Evolutionary conservation across 2,113 vertebrate species (phyloP).

Genomic region (Reinhardtius hippoglossoides): DNA sequence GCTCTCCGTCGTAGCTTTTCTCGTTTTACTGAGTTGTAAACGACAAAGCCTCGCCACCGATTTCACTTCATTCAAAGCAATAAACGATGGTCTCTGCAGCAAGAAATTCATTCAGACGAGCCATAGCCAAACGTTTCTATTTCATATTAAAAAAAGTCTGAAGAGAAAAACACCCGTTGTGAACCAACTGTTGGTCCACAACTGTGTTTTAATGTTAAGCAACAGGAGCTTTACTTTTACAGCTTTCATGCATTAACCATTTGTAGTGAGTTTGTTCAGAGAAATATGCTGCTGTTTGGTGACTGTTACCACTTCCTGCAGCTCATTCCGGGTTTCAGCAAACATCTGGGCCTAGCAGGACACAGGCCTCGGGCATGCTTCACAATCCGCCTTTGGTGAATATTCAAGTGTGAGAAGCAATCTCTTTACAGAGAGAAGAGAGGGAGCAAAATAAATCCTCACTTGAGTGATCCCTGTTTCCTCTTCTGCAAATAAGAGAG

Average conservation of each 20-base stretch:
- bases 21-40: constrained; percentile 65
- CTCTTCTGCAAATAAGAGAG: constrained; percentile 20
- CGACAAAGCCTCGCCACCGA: constrained; percentile 19
- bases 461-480: constrained; percentile 38
- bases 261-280: constrained; percentile 9
- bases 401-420: constrained; percentile 1
- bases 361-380: constrained; percentile 20
- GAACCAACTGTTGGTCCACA: constrained; percentile 19
- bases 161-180: constrained; percentile 15
- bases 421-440: constrained; percentile 19
- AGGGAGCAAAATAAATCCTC: constrained; percentile 30
- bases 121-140: constrained; percentile 35
- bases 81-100: constrained; percentile 35
- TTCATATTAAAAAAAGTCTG: constrained; percentile 6
- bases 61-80: constrained; percentile 35
- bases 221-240: constrained; percentile 16
- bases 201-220: constrained; percentile 6
- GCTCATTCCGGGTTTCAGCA: constrained; percentile 13
- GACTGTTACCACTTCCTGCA: constrained; percentile 19
- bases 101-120: constrained; percentile 31
- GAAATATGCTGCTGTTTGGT: constrained; percentile 9
- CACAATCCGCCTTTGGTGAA: constrained; percentile 10
- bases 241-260: constrained; percentile 10
- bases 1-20: constrained; percentile 29
- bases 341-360: constrained; percentile 23